Conservation (phyloP, 2,888 invertebrate genomes). For the Halocaridina rubra region DNA sequence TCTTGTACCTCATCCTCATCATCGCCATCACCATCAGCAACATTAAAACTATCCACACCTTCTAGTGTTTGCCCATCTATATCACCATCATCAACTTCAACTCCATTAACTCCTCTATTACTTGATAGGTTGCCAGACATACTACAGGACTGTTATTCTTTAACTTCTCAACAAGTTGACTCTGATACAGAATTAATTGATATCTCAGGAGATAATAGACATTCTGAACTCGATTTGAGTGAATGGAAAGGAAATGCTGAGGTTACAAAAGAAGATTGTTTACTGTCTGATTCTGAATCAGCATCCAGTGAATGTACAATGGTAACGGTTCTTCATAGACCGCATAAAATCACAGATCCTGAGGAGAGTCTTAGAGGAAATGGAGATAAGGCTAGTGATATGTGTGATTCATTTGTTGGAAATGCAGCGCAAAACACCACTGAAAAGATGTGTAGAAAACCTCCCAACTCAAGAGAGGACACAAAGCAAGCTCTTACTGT, state of each 20-base stretch:
- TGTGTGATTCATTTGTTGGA: too few relatives aligned
- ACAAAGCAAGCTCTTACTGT: too few relatives aligned
- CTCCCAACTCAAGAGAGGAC: too few relatives aligned
- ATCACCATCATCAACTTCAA: conserved; percentile 18
- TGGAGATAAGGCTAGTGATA: too few relatives aligned
- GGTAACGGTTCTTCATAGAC: background rate
- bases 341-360: too few relatives aligned
- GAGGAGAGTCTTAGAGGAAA: too few relatives aligned
- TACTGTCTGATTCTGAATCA: background rate
- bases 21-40: background rate
- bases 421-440: too few relatives aligned
- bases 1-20: too few relatives aligned
- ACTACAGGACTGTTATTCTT: background rate
- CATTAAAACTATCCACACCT: background rate
- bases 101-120: background rate
- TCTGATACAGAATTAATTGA: background rate
- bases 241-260: too few relatives aligned
- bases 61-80: background rate
- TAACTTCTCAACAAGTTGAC: background rate
- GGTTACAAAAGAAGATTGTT: background rate
- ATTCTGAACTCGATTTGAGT: too few relatives aligned
- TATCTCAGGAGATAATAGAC: background rate
- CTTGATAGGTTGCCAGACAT: conserved; percentile 6
- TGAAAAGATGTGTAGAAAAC: too few relatives aligned
- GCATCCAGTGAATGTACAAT: background rate